Evolutionary conservation across 2,888 invertebrate species (phyloP).

Genomic region (Polyommatus icarus): DNA sequence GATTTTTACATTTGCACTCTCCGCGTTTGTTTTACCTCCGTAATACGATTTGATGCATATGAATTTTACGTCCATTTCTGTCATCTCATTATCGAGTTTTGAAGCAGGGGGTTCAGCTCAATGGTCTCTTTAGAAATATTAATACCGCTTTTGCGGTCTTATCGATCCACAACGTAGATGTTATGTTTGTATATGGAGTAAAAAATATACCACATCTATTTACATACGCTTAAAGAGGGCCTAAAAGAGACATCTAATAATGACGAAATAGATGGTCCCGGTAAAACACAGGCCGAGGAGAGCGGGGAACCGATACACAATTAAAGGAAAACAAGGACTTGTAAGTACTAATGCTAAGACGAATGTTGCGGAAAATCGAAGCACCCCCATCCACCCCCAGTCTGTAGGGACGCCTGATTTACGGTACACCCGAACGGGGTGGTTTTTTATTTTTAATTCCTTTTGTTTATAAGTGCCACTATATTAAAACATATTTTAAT

Average conservation of each 20-base stretch:
- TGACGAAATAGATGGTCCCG: constrained; percentile 29
- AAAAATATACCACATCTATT: not conserved
- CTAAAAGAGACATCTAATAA: constrained; percentile 16
- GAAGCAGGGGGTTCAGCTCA: not conserved
- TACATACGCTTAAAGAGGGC: not conserved
- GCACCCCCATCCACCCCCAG: constrained; percentile 54
- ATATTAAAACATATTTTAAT: constrained; percentile 16
- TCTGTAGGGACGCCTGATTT: constrained; percentile 74
- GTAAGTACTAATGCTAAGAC: constrained; percentile 76
- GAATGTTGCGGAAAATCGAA: constrained; percentile 80
- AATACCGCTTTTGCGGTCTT: not conserved
- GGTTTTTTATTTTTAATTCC: constrained; percentile 55
- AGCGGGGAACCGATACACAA: constrained; percentile 71
- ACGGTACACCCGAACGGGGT: constrained; percentile 62
- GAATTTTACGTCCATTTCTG: constrained; percentile 10
- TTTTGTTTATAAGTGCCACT: constrained; percentile 38
- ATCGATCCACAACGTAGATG: not conserved
- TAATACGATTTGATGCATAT: constrained; percentile 16
- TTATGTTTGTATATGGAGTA: not conserved
- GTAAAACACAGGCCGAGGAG: constrained; percentile 41
- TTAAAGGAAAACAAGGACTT: constrained; percentile 75
- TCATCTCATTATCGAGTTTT: not conserved
- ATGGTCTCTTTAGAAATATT: not conserved
- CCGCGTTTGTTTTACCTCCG: not conserved
- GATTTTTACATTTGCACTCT: constrained; percentile 12